phyloP scores from a whole-genome alignment of 2,113 vertebrate species.

The Parus major region DNA sequence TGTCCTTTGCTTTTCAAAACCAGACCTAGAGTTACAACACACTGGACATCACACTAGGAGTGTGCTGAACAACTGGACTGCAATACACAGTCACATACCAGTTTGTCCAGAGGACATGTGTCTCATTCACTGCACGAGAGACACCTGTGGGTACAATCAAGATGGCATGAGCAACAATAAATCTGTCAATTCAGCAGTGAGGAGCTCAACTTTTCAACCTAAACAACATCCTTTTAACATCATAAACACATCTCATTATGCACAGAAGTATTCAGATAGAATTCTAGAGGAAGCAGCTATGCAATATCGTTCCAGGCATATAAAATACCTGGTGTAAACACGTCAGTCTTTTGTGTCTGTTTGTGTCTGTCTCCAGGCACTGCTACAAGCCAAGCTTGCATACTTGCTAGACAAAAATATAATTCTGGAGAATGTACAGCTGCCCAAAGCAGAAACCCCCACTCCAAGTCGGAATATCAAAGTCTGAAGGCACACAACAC shows the following conservation, averaged over 20 bases:
- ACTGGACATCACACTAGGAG: neutral
- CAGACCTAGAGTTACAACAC: neutral
- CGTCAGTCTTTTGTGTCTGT: neutral
- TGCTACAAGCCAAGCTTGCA: neutral
- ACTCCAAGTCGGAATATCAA: accelerated
- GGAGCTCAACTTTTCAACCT: slow-evolving; percentile 7
- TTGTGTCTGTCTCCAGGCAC: neutral
- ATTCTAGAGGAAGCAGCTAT: neutral
- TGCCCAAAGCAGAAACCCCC: neutral
- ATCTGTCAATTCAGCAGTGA: slow-evolving; percentile 27
- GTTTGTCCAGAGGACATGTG: neutral
- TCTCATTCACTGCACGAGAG: neutral
- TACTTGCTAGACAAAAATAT: neutral
- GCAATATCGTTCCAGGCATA: neutral
- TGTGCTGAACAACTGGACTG: neutral
- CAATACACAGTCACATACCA: neutral
- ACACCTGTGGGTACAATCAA: neutral
- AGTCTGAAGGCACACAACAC: neutral
- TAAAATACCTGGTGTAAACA: neutral
- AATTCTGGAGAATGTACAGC: neutral
- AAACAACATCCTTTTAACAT: slow-evolving; percentile 27
- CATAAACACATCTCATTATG: neutral
- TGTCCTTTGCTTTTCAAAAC: neutral
- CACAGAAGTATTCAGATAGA: neutral
- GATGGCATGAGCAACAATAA: neutral